phyloP scores from a whole-genome alignment of 2,888 invertebrate species.

The Leptinotarsa juncta region DNA sequence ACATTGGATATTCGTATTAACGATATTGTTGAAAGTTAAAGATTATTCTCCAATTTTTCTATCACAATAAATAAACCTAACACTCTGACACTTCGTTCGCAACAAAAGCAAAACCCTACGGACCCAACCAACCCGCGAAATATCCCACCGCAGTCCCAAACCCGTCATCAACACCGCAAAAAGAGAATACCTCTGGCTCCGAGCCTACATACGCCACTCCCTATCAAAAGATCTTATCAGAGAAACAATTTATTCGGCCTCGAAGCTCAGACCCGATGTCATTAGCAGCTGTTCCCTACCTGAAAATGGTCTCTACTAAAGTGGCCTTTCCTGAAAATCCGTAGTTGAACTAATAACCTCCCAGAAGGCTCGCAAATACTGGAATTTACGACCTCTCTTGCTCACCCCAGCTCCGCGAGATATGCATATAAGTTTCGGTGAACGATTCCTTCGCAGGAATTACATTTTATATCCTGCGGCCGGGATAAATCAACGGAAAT shows the following conservation, averaged over 20 bases:
- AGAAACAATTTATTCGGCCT: constrained; percentile 19
- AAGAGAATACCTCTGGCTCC: not conserved
- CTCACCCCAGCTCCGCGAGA: constrained; percentile 22
- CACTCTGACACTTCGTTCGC: not conserved
- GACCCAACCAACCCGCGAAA: not conserved
- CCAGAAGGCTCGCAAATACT: constrained; percentile 22
- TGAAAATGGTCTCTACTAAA: constrained; percentile 19
- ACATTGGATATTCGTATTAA: too few species aligned
- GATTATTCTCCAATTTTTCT: not conserved
- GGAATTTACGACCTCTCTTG: constrained; percentile 22
- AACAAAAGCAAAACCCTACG: not conserved
- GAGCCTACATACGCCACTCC: not conserved
- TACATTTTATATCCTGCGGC: constrained; percentile 37
- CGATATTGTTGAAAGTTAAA: too few species aligned
- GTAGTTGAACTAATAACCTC: constrained; percentile 27
- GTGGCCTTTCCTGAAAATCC: constrained; percentile 25
- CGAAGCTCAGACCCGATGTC: constrained; percentile 15
- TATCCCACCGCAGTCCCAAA: constrained; percentile 9
- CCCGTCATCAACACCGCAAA: constrained; percentile 12
- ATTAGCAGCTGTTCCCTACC: constrained; percentile 24
- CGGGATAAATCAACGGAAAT: constrained; percentile 37
- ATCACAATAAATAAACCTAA: not conserved
- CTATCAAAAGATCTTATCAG: constrained; percentile 22
- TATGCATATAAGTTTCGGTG: constrained; percentile 32
- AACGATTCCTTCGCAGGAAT: constrained; percentile 37